Conservation (phyloP, 2,888 invertebrate genomes). For the Thumatha senex region DNA sequence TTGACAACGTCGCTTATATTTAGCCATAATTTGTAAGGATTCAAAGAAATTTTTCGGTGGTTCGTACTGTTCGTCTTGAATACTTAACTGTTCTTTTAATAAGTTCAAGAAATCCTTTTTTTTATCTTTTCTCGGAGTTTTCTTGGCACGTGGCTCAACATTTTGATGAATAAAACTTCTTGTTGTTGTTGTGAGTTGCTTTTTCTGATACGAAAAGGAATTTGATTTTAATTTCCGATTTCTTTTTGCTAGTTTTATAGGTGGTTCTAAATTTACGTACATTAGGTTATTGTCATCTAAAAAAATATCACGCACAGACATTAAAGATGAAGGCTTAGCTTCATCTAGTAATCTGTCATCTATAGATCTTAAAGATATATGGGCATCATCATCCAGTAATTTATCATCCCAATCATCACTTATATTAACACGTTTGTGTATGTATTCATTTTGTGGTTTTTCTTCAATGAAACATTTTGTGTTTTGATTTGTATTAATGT, state of each 20-base stretch:
- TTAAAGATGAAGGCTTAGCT: neutral
- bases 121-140: conserved; percentile 24
- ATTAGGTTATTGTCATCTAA: neutral
- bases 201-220: conserved; percentile 30
- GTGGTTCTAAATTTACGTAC: neutral
- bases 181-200: neutral
- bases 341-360: neutral
- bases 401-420: neutral
- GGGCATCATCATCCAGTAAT: neutral
- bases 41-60: conserved; percentile 53
- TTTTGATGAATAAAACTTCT: conserved; percentile 18
- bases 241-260: neutral
- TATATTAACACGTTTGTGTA: neutral
- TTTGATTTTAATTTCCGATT: conserved; percentile 18
- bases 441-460: neutral
- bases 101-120: conserved; percentile 49
- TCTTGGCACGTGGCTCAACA: conserved; percentile 12
- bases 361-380: neutral
- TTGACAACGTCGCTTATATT: conserved; percentile 43
- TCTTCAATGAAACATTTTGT: neutral
- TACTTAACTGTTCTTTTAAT: conserved; percentile 52
- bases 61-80: conserved; percentile 38
- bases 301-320: neutral
- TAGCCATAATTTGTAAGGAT: conserved; percentile 57
- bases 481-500: conserved; percentile 3